Conservation (phyloP, 2,797 vertebrate genomes). For the Sebastes trivittatus region DNA sequence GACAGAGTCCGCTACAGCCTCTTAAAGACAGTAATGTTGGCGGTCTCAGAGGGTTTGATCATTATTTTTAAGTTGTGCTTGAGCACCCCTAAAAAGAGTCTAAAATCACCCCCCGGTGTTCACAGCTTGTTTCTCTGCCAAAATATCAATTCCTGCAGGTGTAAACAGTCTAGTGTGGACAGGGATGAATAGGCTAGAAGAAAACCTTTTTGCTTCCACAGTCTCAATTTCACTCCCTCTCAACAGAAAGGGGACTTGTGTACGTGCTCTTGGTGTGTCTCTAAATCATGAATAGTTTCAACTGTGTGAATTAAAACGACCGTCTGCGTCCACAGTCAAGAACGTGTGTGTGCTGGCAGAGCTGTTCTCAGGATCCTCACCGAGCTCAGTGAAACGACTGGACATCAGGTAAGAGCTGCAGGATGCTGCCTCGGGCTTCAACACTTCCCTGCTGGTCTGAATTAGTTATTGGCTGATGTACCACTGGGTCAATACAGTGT, state of each 20-base stretch:
- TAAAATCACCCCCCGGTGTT: too few species aligned
- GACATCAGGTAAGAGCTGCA: slow-evolving; percentile 86
- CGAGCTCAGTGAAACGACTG: slow-evolving; percentile 84
- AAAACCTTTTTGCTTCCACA: background rate
- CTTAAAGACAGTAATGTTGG: too few species aligned
- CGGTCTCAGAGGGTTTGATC: too few species aligned
- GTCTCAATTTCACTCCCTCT: background rate
- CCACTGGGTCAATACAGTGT: background rate
- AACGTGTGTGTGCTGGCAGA: slow-evolving; percentile 85
- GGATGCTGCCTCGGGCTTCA: background rate
- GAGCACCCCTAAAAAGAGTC: too few species aligned
- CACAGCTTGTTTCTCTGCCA: background rate
- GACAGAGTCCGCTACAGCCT: too few species aligned
- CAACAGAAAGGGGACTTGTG: background rate
- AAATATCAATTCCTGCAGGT: background rate
- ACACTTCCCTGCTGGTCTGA: background rate
- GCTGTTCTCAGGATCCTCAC: slow-evolving; percentile 86
- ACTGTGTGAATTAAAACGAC: slow-evolving; percentile 58
- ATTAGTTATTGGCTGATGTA: background rate
- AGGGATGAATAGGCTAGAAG: background rate
- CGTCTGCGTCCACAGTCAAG: slow-evolving; percentile 66
- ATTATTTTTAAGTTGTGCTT: too few species aligned
- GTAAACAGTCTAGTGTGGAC: background rate
- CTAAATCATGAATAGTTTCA: background rate
- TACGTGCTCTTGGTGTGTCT: background rate